Evolutionary conservation across 1,140 invertebrate species (phyloP).

Genomic region (Bombus balteatus): DNA sequence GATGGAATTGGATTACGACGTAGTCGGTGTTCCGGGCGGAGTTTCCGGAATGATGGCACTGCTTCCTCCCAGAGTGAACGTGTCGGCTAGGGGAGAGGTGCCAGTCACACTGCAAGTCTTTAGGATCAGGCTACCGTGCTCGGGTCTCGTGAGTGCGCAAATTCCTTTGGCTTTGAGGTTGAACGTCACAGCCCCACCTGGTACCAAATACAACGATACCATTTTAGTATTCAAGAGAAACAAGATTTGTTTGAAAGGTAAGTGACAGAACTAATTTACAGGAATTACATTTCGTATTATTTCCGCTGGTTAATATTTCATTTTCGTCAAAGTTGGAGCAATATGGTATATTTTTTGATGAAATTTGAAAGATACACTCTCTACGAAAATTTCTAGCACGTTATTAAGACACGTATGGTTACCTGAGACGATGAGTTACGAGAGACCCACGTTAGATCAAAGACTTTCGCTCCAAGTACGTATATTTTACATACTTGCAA

Average conservation of each 20-base stretch:
- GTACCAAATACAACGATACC: conserved; percentile 87
- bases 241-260: conserved; percentile 94
- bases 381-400: fast-evolving
- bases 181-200: conserved; percentile 87
- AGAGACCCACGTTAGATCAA: too few species aligned
- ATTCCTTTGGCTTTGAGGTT: conserved; percentile 89
- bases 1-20: conserved; percentile 90
- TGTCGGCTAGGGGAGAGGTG: conserved; percentile 89
- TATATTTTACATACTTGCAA: too few species aligned
- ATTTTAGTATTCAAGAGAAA: conserved; percentile 91
- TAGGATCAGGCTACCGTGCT: conserved; percentile 90
- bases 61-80: conserved; percentile 90
- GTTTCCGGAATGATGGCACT: conserved; percentile 84
- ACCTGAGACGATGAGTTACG: too few species aligned
- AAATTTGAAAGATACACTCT: too few species aligned
- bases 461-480: too few species aligned
- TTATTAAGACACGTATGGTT: too few species aligned
- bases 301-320: too few species aligned
- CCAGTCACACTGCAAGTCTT: conserved; percentile 90
- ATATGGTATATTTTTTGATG: too few species aligned
- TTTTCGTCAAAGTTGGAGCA: too few species aligned
- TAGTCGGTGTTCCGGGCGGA: conserved; percentile 81
- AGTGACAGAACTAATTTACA: neutral
- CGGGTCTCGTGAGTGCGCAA: conserved; percentile 89
- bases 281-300: neutral